Percentiles rank a stretch among this genome's conserved stretches.
phyloP scores from a whole-genome alignment of 2,888 invertebrate genomes.

The Eurois occulta region DNA sequence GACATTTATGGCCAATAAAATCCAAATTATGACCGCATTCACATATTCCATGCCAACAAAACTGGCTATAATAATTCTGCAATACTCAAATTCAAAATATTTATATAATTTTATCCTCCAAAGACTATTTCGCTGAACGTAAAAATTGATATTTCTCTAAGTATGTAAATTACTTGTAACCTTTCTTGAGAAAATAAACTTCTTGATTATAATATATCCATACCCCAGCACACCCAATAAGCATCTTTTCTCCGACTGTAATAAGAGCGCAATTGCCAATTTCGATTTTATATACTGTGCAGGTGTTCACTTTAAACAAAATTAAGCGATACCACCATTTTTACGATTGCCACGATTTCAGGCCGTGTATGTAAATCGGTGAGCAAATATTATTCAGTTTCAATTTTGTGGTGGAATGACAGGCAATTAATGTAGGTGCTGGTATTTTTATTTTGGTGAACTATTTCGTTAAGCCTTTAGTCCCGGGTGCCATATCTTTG shows the following conservation, averaged over 20 bases:
- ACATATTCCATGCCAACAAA: conserved; percentile 13
- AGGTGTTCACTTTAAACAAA: conserved; percentile 61
- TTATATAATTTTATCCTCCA: not conserved
- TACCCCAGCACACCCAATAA: conserved; percentile 29
- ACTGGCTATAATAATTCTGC: conserved; percentile 22
- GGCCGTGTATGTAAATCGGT: conserved; percentile 55
- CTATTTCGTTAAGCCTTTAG: not conserved
- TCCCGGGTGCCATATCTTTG: too few species aligned
- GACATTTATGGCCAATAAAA: conserved; percentile 40
- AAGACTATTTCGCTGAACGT: not conserved
- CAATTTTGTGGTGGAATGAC: conserved; percentile 22
- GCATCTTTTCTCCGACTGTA: not conserved
- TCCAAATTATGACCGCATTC: conserved; percentile 15
- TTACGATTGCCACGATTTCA: conserved; percentile 48
- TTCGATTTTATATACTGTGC: conserved; percentile 53
- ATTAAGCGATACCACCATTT: conserved; percentile 61
- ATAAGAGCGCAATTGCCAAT: conserved; percentile 28
- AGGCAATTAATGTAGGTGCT: conserved; percentile 36
- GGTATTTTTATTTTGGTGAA: conserved; percentile 17
- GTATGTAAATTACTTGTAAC: not conserved
- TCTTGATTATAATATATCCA: not conserved
- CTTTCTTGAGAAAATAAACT: conserved; percentile 5
- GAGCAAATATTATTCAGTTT: conserved; percentile 51
- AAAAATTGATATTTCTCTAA: not conserved
- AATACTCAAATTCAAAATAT: conserved; percentile 2